Conservation (phyloP, 2,888 invertebrate species). For the Pyrrhosoma nymphula region DNA sequence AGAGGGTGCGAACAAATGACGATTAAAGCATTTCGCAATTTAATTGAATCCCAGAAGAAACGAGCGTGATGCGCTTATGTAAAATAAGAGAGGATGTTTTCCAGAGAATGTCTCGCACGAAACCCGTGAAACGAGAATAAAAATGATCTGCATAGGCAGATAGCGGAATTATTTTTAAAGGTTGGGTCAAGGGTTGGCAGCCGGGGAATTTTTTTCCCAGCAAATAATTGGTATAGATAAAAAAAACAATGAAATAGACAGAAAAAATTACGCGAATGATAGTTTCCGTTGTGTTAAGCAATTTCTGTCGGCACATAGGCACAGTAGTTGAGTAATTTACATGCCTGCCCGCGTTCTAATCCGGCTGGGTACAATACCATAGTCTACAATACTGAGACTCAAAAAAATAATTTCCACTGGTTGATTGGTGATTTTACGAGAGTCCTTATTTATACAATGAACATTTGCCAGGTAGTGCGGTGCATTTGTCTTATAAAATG, state of each 20-base stretch:
- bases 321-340: too few relatives aligned
- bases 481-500: too few relatives aligned
- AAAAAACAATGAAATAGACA: not conserved
- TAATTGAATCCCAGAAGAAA: not conserved
- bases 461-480: too few relatives aligned
- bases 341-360: too few relatives aligned
- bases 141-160: not conserved
- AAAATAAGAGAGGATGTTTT: not conserved
- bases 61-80: not conserved
- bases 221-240: not conserved
- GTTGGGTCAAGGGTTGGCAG: not conserved
- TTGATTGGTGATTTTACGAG: too few relatives aligned
- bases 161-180: not conserved
- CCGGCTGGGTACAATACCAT: too few relatives aligned
- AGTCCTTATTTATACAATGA: too few relatives aligned
- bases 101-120: not conserved
- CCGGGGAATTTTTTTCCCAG: not conserved
- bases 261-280: not conserved
- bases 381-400: too few relatives aligned
- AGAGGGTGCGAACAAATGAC: not conserved
- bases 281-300: not conserved
- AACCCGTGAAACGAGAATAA: not conserved
- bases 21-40: not conserved
- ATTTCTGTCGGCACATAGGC: too few relatives aligned
- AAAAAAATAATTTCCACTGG: too few relatives aligned